These are phyloP conservation scores for Bucco capensis DNA, from an alignment of 2,113 vertebrate species.

Conservation along the genomic window DNA sequence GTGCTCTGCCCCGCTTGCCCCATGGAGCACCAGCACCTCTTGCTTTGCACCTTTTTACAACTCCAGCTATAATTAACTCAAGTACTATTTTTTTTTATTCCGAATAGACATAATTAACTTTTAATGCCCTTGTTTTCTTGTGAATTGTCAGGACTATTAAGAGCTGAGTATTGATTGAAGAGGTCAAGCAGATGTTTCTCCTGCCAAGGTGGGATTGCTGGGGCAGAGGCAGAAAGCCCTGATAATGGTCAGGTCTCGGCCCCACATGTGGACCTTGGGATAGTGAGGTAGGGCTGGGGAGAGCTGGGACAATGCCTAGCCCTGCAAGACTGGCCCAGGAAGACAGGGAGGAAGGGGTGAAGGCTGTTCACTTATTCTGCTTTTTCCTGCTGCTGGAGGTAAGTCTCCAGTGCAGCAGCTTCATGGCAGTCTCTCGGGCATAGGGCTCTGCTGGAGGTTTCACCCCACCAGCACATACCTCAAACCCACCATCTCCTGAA, in stretches of 20 bases:
- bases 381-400: background rate
- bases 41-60: conserved; percentile 74
- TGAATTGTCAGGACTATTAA: conserved; percentile 67
- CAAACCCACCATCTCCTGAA: background rate
- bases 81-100: conserved; percentile 73
- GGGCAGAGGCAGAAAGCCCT: background rate
- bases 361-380: background rate
- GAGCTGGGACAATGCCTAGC: background rate
- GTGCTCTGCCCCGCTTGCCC: background rate
- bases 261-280: background rate
- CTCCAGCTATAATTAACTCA: conserved; percentile 74
- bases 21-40: conserved; percentile 11
- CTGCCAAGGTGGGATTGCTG: background rate
- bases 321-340: background rate
- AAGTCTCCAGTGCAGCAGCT: fast-evolving
- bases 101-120: conserved; percentile 77
- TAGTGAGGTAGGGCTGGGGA: background rate
- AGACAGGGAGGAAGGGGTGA: background rate
- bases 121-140: conserved; percentile 75
- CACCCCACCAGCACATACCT: background rate
- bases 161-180: conserved; percentile 64
- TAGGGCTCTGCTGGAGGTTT: background rate
- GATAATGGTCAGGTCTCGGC: background rate
- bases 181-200: conserved; percentile 66
- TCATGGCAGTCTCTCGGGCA: background rate